Base-by-base conservation (phyloP, 2,797 vertebrate species). In the Acanthopagrus latus region DNA sequence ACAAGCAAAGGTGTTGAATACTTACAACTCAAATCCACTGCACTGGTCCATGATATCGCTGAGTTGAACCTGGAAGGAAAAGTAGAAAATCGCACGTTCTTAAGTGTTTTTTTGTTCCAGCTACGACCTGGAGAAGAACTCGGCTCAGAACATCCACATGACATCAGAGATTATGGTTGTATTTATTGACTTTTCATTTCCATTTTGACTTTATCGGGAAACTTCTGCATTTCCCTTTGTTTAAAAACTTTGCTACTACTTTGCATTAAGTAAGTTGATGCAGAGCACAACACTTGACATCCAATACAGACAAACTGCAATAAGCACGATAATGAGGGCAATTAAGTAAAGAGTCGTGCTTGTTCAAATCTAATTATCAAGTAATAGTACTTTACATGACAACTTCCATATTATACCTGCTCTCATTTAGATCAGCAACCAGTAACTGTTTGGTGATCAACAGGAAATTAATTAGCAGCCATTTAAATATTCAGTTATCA, bases 11-110 rank as follows among this genome's bases (percentile, higher is more conserved):
- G 27, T 2, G 27, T 1, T 56, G 56, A 83, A 74, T 83, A 97
- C 98, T 99, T 95, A 99, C 98, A 99, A 97, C 85, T 99, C 98
- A 92, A 98, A 99, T 82, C 98, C 96, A 91, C 95, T 97, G 91
- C 98, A 97, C 90, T 99, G 98, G 87, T 99, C 98, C 98, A 99
- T 99, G 93, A 97, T 96, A 87, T 99, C 97, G 88, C 93, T 96
- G 93, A 97, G 95, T 72, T 97, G 95, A 90, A 94, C 91, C 98
- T 99, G 90, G 65, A 75, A 81, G 63, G 29, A 76, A 76, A 78
- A 54, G 25, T 0, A 44, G 46, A 64, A 71, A 67, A 50, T 25
- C 16, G n/a, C 1, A 18, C 18, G 10, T 67, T 3, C 9, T n/a
- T 29, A 16, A n/a, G 23, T 5, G 29, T 10, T 3, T 25, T n/a